These are phyloP conservation scores for Oreochromis niloticus DNA, from an alignment of 2,113 vertebrate genomes.

Conservation along the genomic window DNA sequence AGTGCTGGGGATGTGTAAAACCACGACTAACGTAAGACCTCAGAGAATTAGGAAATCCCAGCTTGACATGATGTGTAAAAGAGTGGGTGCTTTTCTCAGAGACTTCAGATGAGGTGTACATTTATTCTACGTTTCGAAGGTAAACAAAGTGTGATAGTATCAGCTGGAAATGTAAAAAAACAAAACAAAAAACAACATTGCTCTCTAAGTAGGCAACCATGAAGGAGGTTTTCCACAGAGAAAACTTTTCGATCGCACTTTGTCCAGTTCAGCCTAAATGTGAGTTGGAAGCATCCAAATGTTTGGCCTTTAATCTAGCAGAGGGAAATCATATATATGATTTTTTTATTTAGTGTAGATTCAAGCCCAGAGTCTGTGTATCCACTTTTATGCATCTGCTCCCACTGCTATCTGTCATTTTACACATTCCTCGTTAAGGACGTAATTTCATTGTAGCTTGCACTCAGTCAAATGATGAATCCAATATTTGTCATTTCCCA, in stretches of 20 bases:
- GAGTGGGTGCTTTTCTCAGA: neutral
- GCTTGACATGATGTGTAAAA: neutral
- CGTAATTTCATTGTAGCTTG: neutral
- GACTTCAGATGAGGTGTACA: neutral
- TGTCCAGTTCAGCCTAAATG: neutral
- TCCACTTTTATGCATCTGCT: neutral
- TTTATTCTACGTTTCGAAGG: neutral
- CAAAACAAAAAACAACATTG: fast-evolving
- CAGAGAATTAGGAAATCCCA: neutral
- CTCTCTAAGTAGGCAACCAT: neutral
- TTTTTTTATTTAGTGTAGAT: neutral
- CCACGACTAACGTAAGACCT: too few species aligned
- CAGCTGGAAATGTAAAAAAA: neutral
- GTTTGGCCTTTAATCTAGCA: neutral
- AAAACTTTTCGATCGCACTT: neutral
- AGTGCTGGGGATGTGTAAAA: neutral
- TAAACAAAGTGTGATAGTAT: neutral
- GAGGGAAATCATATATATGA: neutral
- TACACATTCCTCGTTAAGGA: neutral
- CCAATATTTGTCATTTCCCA: neutral
- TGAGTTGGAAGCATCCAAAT: neutral
- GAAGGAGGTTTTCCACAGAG: neutral
- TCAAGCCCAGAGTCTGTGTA: neutral
- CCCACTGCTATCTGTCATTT: neutral
- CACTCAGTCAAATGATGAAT: neutral